phyloP scores from a whole-genome alignment of 2,888 invertebrate species.

The Ormyrus nitidulus region DNA sequence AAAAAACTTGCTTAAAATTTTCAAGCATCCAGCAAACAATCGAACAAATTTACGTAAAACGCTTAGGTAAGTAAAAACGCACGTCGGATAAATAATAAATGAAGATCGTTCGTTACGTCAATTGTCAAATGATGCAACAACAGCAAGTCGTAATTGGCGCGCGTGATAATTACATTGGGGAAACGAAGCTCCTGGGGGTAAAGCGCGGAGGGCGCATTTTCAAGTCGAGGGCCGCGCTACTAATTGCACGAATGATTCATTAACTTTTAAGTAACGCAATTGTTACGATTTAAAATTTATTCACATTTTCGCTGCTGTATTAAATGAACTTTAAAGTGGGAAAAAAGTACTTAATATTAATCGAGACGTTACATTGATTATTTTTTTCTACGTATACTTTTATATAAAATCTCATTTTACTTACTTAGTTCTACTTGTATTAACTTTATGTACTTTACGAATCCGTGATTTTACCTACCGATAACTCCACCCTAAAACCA shows the following conservation, averaged over 20 bases:
- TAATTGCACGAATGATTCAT: conserved; percentile 49
- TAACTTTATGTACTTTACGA: too few relatives aligned
- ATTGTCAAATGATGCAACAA: conserved; percentile 43
- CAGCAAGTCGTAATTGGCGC: conserved; percentile 37
- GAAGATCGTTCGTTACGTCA: conserved; percentile 1
- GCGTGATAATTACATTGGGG: conserved; percentile 51
- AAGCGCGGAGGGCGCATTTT: conserved; percentile 43
- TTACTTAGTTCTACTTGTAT: too few relatives aligned
- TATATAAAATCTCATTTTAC: too few relatives aligned
- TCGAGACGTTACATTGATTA: background rate
- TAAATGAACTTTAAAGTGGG: background rate
- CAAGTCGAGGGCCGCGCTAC: conserved; percentile 28
- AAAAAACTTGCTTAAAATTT: too few relatives aligned
- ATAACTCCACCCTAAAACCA: too few relatives aligned
- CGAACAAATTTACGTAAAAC: too few relatives aligned
- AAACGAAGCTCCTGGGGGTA: conserved; percentile 31
- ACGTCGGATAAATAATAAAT: conserved; percentile 31
- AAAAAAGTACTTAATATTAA: background rate
- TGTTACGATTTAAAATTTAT: conserved; percentile 25
- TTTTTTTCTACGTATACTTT: background rate
- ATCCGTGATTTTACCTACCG: too few relatives aligned
- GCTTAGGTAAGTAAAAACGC: background rate
- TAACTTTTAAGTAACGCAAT: conserved; percentile 36
- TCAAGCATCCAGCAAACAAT: too few relatives aligned
- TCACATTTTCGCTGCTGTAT: conserved; percentile 2